Conservation (phyloP, 30 jellyfish, hydroid and myxozoan species). For the Chironex yamaguchii region DNA sequence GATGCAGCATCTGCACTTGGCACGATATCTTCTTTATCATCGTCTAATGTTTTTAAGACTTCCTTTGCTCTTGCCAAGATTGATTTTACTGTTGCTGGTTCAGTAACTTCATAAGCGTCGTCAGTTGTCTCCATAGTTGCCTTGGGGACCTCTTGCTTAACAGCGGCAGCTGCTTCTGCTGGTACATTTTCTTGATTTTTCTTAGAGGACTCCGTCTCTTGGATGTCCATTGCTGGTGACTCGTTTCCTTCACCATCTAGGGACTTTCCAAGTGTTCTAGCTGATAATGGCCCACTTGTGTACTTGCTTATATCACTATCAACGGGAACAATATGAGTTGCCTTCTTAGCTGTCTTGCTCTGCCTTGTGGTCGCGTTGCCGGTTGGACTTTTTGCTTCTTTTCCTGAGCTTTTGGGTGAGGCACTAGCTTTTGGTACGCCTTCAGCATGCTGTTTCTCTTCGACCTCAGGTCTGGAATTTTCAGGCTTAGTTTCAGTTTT, state of each 20-base stretch:
- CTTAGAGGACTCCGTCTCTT: conserved; percentile 74
- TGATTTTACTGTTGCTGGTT: conserved; percentile 91
- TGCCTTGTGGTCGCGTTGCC: conserved; percentile 5
- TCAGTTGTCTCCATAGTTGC: conserved; percentile 80
- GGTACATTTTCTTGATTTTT: conserved; percentile 80
- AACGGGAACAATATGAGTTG: not conserved
- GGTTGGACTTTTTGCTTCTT: not conserved
- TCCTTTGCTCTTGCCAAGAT: conserved; percentile 96
- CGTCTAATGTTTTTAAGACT: conserved; percentile 92
- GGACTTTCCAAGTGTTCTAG: not conserved
- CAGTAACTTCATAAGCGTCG: conserved; percentile 81
- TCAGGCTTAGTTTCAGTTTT: conserved; percentile 48
- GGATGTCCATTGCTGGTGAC: conserved; percentile 83
- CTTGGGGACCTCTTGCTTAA: conserved; percentile 80
- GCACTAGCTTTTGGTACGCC: conserved; percentile 40
- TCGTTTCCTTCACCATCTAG: conserved; percentile 26
- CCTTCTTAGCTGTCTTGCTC: conserved; percentile 38
- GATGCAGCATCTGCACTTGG: conserved; percentile 2
- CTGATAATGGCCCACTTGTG: not conserved
- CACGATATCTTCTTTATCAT: conserved; percentile 56
- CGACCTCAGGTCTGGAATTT: conserved; percentile 50
- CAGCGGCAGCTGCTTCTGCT: conserved; percentile 72
- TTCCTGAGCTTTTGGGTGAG: not conserved
- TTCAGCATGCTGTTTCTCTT: conserved; percentile 48
- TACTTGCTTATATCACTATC: not conserved